Evolutionary conservation across 2,888 invertebrate species (phyloP).

Genomic region (Coelopa pilipes): DNA sequence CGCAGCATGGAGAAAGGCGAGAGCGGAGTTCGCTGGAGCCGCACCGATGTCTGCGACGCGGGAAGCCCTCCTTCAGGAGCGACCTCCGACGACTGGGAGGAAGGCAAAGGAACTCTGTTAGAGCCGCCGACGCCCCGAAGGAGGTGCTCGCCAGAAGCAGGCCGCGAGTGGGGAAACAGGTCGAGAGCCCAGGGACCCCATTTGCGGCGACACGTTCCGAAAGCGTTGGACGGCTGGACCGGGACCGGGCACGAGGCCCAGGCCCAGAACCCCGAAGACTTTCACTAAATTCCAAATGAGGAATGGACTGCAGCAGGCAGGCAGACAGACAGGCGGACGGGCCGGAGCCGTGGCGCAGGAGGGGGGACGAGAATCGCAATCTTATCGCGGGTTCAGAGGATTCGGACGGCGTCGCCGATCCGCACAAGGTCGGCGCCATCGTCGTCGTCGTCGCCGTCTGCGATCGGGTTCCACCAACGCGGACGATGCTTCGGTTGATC

Average conservation of each 20-base stretch:
- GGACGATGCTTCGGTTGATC: not conserved
- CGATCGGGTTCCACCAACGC: not conserved
- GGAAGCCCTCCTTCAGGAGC: too few relatives aligned
- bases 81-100: too few relatives aligned
- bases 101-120: too few relatives aligned
- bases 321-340: not conserved
- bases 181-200: too few relatives aligned
- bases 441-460: not conserved
- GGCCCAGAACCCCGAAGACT: not conserved
- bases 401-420: not conserved
- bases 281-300: not conserved
- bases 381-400: not conserved
- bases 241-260: not conserved
- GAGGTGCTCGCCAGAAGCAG: too few relatives aligned
- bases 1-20: too few relatives aligned
- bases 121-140: too few relatives aligned
- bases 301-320: not conserved
- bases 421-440: slow-evolving; percentile 2
- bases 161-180: too few relatives aligned
- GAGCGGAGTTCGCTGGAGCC: too few relatives aligned
- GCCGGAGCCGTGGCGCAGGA: not conserved
- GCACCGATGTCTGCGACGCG: too few relatives aligned
- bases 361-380: not conserved
- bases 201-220: too few relatives aligned
- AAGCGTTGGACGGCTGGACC: too few relatives aligned